Base-by-base conservation (phyloP, 1,140 invertebrate species). In the Achatina immaculata region DNA sequence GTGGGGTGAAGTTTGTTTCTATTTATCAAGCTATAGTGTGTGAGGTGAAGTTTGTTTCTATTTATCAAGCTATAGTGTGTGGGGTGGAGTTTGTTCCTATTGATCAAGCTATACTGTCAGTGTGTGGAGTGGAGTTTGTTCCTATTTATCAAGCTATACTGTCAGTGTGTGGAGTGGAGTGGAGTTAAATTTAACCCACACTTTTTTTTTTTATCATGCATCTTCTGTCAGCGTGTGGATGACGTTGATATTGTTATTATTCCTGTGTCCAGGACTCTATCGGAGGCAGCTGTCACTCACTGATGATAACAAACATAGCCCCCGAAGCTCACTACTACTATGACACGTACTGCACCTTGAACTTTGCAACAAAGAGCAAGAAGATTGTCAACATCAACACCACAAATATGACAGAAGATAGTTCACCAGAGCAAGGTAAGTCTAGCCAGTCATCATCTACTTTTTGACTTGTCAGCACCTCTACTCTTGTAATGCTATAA, bases 241-340 rank as follows among this genome's bases (percentile, higher is more conserved):
- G 40, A 43, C 2, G 11, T 16, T 69, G 42, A 28, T 34, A 21
- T 69, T 79, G n/a, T 71, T 42, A 16, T 11, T 14, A 71, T 43
- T n/a, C 36, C 11, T 31, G 36, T 65, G 9, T 78, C 28, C 85
- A 91, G 88, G 95, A 96, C 91, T 96, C 95, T 28, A 92, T 98
- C 0, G 96, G 96, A 38, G 96, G 96, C 9, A 97, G 96, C 87
- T 97, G 96, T 0, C 93, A 96, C 48, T 97, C 96, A 0, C 86
- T 97, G n/a, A 98, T 98, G 96, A 95, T 98, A 66, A 96, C 96
- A 0, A 98, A 96, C 89, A 94, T 97, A 0, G 96, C 96, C 88
- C 96, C 96, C 0, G 96, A 96, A 34, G 95, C 96, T 68, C 66
- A 80, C 40, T 85, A 86, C 72, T 90, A 89, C 83, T 87, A 87